Evolutionary conservation across 1,140 invertebrate genomes (phyloP).

Genomic region (Diachasmimorpha longicaudata): DNA sequence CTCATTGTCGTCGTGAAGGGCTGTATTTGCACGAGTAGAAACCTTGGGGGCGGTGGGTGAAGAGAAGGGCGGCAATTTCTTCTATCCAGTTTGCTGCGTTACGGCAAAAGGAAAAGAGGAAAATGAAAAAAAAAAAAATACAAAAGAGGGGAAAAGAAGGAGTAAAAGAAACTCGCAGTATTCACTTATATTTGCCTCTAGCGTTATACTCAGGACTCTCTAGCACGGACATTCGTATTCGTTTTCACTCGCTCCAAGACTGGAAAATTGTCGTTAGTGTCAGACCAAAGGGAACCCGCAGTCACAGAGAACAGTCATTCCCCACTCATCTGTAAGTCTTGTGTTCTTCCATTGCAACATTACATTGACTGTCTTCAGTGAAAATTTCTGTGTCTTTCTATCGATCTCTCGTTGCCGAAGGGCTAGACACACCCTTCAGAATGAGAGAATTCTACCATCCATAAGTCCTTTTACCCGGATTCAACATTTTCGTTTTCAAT

Average conservation of each 20-base stretch:
- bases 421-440: not conserved
- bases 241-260: not conserved
- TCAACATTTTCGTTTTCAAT: not conserved
- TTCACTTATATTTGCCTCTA: constrained; percentile 23
- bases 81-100: not conserved
- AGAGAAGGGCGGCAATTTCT: not conserved
- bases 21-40: constrained; percentile 20
- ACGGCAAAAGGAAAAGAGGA: not conserved
- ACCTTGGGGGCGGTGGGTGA: too few species aligned
- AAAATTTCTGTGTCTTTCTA: not conserved
- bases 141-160: not conserved
- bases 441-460: not conserved
- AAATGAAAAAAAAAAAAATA: not conserved
- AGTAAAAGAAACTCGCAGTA: not conserved
- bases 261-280: not conserved
- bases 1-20: constrained; percentile 7
- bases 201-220: not conserved
- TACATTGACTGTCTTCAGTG: not conserved
- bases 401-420: not conserved
- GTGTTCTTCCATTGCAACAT: not conserved
- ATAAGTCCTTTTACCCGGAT: not conserved
- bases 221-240: not conserved
- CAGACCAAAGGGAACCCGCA: not conserved
- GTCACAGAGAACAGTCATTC: not conserved
- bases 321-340: not conserved